phyloP scores from a whole-genome alignment of 1,140 invertebrate genomes.

The Fopius arisanus region DNA sequence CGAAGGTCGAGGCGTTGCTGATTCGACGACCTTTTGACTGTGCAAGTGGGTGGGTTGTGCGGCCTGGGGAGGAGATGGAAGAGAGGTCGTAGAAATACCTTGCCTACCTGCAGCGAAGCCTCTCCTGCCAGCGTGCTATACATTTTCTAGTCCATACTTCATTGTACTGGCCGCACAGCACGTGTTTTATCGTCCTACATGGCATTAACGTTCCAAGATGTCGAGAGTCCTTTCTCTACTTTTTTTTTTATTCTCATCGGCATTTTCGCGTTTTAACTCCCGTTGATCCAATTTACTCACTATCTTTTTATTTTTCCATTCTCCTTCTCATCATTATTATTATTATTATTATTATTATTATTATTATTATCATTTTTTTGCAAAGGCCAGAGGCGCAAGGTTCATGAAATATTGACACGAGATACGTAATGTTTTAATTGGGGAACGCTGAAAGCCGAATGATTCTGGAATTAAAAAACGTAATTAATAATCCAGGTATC shows the following conservation, averaged over 20 bases:
- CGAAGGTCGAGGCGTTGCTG: conserved; percentile 36
- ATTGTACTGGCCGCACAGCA: conserved; percentile 1
- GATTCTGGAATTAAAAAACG: neutral
- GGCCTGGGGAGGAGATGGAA: neutral
- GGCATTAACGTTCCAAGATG: neutral
- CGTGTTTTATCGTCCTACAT: conserved; percentile 11
- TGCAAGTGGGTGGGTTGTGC: neutral
- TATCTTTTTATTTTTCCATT: too few species aligned
- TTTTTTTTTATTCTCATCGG: neutral
- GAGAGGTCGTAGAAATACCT: neutral
- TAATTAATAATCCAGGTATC: conserved; percentile 1
- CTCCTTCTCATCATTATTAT: neutral
- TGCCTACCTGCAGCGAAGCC: neutral
- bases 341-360: neutral
- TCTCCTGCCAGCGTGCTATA: neutral
- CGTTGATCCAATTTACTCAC: neutral
- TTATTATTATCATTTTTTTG: neutral
- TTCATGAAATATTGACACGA: neutral
- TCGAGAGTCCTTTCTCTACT: neutral
- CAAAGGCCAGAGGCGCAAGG: neutral
- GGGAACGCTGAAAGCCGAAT: neutral
- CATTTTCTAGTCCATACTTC: conserved; percentile 4
- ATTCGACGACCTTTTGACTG: conserved; percentile 41
- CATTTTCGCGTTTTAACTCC: neutral
- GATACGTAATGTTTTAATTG: neutral